Evolutionary conservation across 2,113 vertebrate species (phyloP), one percentile per base, ranked within the genome.

Genomic region (Antechinus flavipes): DNA sequence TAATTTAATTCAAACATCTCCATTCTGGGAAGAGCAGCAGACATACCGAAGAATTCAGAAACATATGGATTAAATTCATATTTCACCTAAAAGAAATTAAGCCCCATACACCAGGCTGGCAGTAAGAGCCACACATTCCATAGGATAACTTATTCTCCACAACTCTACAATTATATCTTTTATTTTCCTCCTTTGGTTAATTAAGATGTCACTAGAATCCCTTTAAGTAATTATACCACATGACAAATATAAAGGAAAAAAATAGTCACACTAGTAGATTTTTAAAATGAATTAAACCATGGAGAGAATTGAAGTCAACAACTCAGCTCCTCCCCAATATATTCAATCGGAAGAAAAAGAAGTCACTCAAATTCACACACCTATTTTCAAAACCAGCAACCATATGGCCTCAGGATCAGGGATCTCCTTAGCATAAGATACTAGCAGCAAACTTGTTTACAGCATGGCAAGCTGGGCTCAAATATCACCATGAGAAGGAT

Each of bases 141-240:
- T 23, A 94, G 90, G 93, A 96, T 93, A 95, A 94, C 50, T 56
- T 95, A 56, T 54, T 84, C 35, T 84, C 61, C 93, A 97, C 47
- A 97, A 95, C 55, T 92, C 92, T 96, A 95, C 54, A 96, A 96
- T 95, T 95, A 76, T 84, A 97, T 55, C 91, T 95, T 96, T n/a
- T 61, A 30, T 76, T 96, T 95, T 95, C 91, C 93, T 97, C 95
- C 84, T 95, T 91, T 92, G 68, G 52, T 96, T 97, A 97, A 96
- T 98, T 97, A 97, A 97, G 93, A 97, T 96, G 95, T 96, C 95
- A 95, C 68, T 76, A 96, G 95, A 97, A 98, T 68, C 89, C 95
- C 84, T 76, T 9, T 89, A 96, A 96, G 94, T 95, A 97, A 97
- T 97, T 97, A 97, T 2, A 97, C 53, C 93, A 97, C 90, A 95